Base-by-base conservation (phyloP, 1,140 invertebrate species). In the Sinella curviseta region DNA sequence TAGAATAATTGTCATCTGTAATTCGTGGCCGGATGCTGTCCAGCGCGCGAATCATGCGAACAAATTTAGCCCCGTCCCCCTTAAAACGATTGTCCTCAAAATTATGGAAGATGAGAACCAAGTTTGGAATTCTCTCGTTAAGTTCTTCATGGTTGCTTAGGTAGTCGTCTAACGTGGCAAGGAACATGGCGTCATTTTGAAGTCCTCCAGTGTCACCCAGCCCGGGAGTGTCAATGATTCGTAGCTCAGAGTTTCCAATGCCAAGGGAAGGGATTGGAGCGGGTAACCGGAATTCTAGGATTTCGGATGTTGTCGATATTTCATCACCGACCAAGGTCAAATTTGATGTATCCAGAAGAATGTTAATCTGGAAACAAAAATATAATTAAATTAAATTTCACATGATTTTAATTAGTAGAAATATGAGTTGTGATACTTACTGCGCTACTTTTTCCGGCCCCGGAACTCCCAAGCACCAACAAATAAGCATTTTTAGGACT, bases 91-190 rank as follows among this genome's bases (percentile, higher is more conserved):
- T 78, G 36, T 81, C 73, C 12, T 24, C 28, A 48, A 81, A 81
- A 60, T 77, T 74, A 0, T 20, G 26, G 33, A 81, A 78, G 17
- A 81, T 55, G 14, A 81, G 57, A 28, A 81, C 55, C 12, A 81
- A 28, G 34, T 77, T 81, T 17, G 80, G 80, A 34, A 78, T 57
- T 2, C 34, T 28, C 28, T 36, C 67, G n/a, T 16, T 57, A 20
- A 81, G 36, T 48, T 81, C 80, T 36, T 75, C 67, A 67, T 81
- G 80, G 1, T 54, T 35, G 16, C 26, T 24, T 24, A 81, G 60
- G 36, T 75, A 81, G 0, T 77, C 73, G 17, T 81, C 77, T 0
- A 81, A 26, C 0, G 80, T 78, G 0, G 80, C 76, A n/a, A 81
- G 36, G 34, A 78, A 77, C 30, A 36, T 24, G 28, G 80, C 77